Evolutionary conservation across 2,113 vertebrate genomes (phyloP).

Genomic region (Dipodomys spectabilis): DNA sequence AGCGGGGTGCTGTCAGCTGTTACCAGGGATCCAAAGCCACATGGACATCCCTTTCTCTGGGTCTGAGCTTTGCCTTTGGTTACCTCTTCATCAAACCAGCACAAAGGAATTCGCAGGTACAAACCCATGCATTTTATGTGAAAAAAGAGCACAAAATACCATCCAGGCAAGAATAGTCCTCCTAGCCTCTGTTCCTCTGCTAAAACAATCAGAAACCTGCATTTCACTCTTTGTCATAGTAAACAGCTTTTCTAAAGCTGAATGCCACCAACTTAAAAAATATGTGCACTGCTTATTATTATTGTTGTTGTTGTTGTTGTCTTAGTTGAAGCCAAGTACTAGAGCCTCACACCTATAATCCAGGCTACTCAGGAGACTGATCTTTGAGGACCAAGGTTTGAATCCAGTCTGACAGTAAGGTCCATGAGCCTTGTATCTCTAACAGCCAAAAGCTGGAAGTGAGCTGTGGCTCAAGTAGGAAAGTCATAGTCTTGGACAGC

Average conservation of each 20-base stretch:
- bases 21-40: background rate
- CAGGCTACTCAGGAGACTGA: too few species aligned
- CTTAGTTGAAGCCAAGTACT: background rate
- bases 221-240: background rate
- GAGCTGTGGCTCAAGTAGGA: too few species aligned
- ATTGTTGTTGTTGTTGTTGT: background rate
- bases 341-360: too few species aligned
- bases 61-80: background rate
- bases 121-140: background rate
- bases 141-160: background rate
- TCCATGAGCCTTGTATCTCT: too few species aligned
- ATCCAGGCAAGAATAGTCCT: background rate
- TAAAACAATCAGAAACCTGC: background rate
- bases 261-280: background rate
- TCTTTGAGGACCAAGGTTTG: too few species aligned
- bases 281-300: too few species aligned
- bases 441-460: too few species aligned
- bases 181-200: background rate
- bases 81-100: background rate
- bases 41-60: background rate
- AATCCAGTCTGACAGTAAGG: too few species aligned
- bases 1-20: accelerated
- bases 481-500: too few species aligned
- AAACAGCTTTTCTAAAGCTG: background rate
- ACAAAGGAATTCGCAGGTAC: background rate